Conservation (phyloP, 2,113 vertebrate genomes). For the Bubo blakistoni region DNA sequence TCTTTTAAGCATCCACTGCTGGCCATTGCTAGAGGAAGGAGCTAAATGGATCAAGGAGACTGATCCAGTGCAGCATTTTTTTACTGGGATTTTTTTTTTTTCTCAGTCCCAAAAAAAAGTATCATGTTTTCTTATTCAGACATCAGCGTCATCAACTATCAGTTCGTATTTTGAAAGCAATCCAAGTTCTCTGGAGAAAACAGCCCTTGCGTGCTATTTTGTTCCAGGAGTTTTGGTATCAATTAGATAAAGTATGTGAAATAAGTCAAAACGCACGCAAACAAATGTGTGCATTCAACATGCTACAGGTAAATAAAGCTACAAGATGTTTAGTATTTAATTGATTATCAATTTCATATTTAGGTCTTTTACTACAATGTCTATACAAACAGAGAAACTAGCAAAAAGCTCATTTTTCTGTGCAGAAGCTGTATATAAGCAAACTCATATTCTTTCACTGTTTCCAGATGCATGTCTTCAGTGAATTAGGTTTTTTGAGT, state of each 20-base stretch:
- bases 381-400: neutral
- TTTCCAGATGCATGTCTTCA: neutral
- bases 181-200: neutral
- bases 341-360: neutral
- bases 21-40: neutral
- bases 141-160: neutral
- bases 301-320: neutral
- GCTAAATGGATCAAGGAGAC: neutral
- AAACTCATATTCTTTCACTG: neutral
- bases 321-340: neutral
- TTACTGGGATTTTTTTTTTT: neutral
- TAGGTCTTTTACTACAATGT: neutral
- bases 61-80: neutral
- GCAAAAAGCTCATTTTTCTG: neutral
- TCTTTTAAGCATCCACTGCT: neutral
- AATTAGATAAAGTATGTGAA: neutral
- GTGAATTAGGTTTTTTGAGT: neutral
- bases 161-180: neutral
- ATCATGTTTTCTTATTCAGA: neutral
- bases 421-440: neutral
- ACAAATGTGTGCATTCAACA: neutral
- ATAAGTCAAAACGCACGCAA: neutral
- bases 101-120: neutral
- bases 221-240: neutral
- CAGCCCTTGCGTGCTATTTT: neutral